Evolutionary conservation across 2,797 vertebrate genomes (phyloP), one percentile per base, ranked within the genome.

Genomic region (Mus caroli): DNA sequence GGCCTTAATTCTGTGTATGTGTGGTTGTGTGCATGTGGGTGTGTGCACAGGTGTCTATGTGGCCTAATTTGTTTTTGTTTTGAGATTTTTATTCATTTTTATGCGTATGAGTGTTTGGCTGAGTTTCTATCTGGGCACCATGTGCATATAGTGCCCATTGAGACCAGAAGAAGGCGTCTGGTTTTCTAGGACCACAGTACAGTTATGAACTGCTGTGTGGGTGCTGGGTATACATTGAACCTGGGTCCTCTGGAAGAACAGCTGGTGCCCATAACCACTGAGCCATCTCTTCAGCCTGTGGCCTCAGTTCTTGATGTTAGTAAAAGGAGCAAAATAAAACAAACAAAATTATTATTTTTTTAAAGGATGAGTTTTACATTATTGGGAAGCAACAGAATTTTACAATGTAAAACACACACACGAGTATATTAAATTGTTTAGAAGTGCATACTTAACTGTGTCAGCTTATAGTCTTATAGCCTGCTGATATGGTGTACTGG

Each of bases 381-480:
- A 52, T 92, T 93, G 52, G 54, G 54, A 91, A 89, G 24, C 0
- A 86, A 15, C 14, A 92, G 0, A 87, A 88, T 91, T 96, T 95
- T 8, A 54, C 77, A 73, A 20, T 75, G 4, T 84, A 90, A 43
- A 88, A 87, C 43, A 12, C 87, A n/a, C 43, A 11, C 87, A n/a
- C 43, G 71, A 79, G 43, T 5, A 34, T 94, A 54, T 60, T 87
- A 87, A 93, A 43, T 58, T 76, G 58, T 46, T 86, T 40, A 77
- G 56, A 94, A 89, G 43, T 87, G 52, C 0, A 31, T 76, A 88
- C 86, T 90, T 95, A 17, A 60, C n/a, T 90, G 22, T 77, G 91
- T 91, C 6, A 87, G 37, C n/a, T 95, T 95, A 7, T 93, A 84
- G 37, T 90, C 28, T 95, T 94, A 54, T 94, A 54, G 11, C 64